Base-by-base conservation (phyloP, 2,113 vertebrate genomes). In the Phylloscopus trochiloides region DNA sequence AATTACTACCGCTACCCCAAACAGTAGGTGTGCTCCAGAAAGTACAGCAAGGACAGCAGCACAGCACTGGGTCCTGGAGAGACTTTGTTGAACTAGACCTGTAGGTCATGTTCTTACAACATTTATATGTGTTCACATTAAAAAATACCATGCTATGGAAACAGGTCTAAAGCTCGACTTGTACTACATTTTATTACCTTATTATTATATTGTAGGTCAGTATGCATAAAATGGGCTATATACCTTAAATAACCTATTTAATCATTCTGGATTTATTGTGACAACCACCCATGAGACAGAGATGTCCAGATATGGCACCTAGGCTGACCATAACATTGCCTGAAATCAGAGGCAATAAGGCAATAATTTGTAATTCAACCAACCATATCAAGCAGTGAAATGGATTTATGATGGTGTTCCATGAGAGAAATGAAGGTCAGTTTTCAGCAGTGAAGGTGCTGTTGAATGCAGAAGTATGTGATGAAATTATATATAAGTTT, bases 291-390 rank as follows among this genome's bases (percentile, higher is more conserved):
- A 29, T 68, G 81, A 90, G 88, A 42, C 45, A 72, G 62, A 91
- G 45, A 50, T 70, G 57, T 32, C 66, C 85, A 52, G 61, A 36
- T 62, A 61, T 29, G 76, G 77, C 75, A 95, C 61, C 88, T 71
- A 50, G 43, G 66, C 55, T 25, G 34, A 71, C 52, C 83, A 86
- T 18, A 89, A 50, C 17, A 20, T 51, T 92, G 82, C 48, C 77
- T 97, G 94, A 92, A 95, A 94, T 94, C 87, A 71, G 85, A 95
- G 38, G 84, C 63, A 77, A 52, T 86, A 88, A 91, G 76, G 94
- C 85, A 96, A 94, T 95, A 93, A 95, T 96, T 92, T 95, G 93
- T 94, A 96, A 97, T 96, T 97, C 92, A 96, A 62, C 80, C 96
- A 96, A 94, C 91, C 97, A 95, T 96, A 92, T 86, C 91, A 90